Base-by-base conservation (phyloP, 1,140 invertebrate genomes). In the Megathymus violae region DNA sequence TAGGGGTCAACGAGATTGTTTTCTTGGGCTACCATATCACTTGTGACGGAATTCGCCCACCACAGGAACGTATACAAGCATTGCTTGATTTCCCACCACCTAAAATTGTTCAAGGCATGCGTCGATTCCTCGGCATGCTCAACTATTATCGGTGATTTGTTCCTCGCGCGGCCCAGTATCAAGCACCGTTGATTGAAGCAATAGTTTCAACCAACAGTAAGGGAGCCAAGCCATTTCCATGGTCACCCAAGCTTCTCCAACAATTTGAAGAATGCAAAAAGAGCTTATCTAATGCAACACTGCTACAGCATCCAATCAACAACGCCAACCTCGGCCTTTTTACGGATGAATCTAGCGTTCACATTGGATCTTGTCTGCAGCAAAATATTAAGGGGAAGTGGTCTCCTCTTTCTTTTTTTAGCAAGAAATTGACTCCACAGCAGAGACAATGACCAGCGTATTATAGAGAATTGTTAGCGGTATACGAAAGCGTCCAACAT, bases 331-430 rank as follows among this genome's bases (percentile, higher is more conserved):
- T 75, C 0, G 52, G 43, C 61, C n/a, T 83, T 3, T 41, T 64
- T 1, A 77, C 70, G 0, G 89, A 92, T 61, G 89, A 86, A n/a
- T 92, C 83, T 3, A 68, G 69, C 22, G 56, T 43, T 0, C 73
- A 82, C 0, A 71, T 92, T 1, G 91, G 90, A 10, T 75, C 75
- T 2, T 69, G 54, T 3, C 43, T 92, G 0, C 74, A 91, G 11
- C 88, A 91, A 67, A 9, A 17, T 22, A 48, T 38, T 36, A 64
- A 52, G 2, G 27, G 14, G 0, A 6, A 46, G 1, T 65, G 60
- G 68, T 27, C 78, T 67, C 83, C 86, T 3, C 17, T 91, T 0
- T 78, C 43, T 13, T 91, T 88, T 46, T 89, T 85, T 41, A 89
- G 78, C 1, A 78, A 67, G 41, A 87, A 87, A 68, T 44, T 89